Evolutionary conservation across 2,113 vertebrate species (phyloP).

Genomic region (Grus americana): DNA sequence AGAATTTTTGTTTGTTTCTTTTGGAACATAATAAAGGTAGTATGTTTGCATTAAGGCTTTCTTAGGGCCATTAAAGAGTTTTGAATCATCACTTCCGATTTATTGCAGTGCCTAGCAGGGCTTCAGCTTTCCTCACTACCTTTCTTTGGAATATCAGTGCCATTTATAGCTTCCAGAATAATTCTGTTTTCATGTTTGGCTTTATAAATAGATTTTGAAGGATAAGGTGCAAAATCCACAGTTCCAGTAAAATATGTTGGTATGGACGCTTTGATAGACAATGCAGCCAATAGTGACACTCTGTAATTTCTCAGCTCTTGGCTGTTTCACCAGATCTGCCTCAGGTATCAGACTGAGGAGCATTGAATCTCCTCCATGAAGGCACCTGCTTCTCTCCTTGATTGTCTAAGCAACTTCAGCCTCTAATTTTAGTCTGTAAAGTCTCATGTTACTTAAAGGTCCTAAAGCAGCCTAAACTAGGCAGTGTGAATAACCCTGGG

Average conservation of each 20-base stretch:
- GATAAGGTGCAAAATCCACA: background rate
- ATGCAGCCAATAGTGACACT: background rate
- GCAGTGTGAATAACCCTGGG: background rate
- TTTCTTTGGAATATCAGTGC: background rate
- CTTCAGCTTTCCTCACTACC: background rate
- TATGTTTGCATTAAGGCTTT: slow-evolving; percentile 39
- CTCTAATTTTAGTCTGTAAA: background rate
- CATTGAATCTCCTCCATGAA: background rate
- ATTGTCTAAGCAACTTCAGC: background rate
- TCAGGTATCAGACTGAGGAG: background rate
- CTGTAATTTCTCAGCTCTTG: background rate
- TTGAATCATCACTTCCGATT: slow-evolving; percentile 11
- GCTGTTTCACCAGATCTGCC: background rate
- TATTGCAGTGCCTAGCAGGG: background rate
- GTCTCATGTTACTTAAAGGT: background rate
- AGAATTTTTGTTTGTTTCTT: slow-evolving; percentile 37
- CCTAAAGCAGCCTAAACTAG: background rate
- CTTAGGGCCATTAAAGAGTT: background rate
- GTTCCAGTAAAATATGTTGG: background rate
- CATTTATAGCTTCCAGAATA: slow-evolving; percentile 7
- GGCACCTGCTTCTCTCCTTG: background rate
- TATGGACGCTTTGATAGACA: background rate
- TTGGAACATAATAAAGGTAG: background rate
- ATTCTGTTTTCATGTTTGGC: background rate
- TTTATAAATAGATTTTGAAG: slow-evolving; percentile 7